Percentiles rank a stretch among this genome's conserved stretches.
Conservation (phyloP, 1,140 invertebrate species). For the Drosophila repleta region DNA sequence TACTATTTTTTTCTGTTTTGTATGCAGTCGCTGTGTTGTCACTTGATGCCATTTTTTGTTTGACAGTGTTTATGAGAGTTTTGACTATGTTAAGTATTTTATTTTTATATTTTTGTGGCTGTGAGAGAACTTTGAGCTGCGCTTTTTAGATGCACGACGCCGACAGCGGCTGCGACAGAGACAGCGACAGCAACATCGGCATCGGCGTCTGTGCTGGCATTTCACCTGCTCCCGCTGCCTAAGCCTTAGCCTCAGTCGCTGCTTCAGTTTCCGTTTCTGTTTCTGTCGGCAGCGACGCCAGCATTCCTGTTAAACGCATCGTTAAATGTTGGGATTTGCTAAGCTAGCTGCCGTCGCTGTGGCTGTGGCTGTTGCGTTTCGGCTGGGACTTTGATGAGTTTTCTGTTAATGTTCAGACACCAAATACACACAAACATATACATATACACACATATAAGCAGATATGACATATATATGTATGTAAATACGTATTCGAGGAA, state of each 20-base stretch:
- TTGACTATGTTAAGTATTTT: slow-evolving; percentile 24
- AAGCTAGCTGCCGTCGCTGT: slow-evolving; percentile 35
- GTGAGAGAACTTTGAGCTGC: slow-evolving; percentile 15
- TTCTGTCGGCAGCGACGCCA: slow-evolving; percentile 20
- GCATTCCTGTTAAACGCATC: slow-evolving; percentile 59
- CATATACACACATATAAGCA: background rate
- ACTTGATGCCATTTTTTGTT: slow-evolving; percentile 37
- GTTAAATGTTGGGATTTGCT: slow-evolving; percentile 55
- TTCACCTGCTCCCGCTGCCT: slow-evolving; percentile 38
- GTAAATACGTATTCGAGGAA: background rate
- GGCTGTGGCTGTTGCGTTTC: background rate
- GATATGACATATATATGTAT: background rate
- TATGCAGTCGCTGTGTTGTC: slow-evolving; percentile 39
- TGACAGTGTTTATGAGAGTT: slow-evolving; percentile 16
- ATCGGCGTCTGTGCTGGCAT: background rate
- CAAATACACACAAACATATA: background rate
- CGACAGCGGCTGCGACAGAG: background rate
- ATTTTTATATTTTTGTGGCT: slow-evolving; percentile 24
- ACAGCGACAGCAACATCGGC: background rate
- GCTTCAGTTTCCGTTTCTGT: background rate
- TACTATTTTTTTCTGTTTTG: slow-evolving; percentile 24
- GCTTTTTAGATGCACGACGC: background rate
- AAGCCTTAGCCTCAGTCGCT: background rate
- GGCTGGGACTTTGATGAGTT: slow-evolving; percentile 17
- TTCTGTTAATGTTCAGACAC: slow-evolving; percentile 16